These are phyloP conservation scores for Hippopotamus amphibius DNA, from an alignment of 2,113 vertebrate genomes.

Conservation along the genomic window DNA sequence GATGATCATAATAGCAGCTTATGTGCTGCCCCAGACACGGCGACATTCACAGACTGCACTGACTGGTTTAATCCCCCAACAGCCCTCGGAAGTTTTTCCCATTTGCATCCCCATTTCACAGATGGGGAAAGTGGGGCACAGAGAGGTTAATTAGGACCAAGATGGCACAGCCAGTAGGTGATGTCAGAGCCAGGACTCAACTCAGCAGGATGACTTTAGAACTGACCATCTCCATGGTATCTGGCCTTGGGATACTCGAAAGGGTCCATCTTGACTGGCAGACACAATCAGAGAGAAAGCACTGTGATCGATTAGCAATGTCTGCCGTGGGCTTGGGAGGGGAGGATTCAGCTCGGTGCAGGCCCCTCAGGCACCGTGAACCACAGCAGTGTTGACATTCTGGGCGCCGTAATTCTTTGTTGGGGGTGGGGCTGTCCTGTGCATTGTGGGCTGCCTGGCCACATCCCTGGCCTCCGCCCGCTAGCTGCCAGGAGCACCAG, in stretches of 20 bases:
- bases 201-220: background rate
- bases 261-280: background rate
- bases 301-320: background rate
- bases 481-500: background rate
- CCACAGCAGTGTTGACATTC: background rate
- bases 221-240: too few species aligned
- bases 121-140: background rate
- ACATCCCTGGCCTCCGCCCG: background rate
- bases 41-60: background rate
- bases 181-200: background rate
- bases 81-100: background rate
- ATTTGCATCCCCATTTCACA: background rate
- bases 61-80: background rate
- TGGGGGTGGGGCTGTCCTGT: background rate
- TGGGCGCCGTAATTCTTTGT: background rate
- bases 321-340: background rate
- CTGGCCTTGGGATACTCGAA: background rate
- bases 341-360: background rate
- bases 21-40: accelerated
- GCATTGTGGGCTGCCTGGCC: background rate
- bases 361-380: too few species aligned
- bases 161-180: background rate
- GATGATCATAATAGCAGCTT: background rate
- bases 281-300: background rate
- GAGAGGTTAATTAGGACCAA: background rate